Base-by-base conservation (phyloP, 2,113 vertebrate species). In the Hippocampus guttulatus region DNA sequence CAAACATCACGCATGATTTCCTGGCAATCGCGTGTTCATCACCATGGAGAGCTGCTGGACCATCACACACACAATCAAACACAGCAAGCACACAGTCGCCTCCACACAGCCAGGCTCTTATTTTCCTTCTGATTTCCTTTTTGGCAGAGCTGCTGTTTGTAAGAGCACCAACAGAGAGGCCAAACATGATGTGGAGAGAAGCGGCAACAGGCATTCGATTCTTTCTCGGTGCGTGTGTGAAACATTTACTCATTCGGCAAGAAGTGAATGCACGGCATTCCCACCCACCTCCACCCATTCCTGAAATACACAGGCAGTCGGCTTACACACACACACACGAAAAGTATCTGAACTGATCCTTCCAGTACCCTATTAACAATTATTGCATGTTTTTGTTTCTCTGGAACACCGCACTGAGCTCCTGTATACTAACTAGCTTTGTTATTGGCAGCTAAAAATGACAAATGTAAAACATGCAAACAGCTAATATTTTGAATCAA, bases 1-100 rank as follows among this genome's bases (percentile, higher is more conserved):
- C 5, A 45, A 75, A 70, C 76, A 79, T 76, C 68, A 80, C 20
- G 70, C 78, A 75, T 75, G 79, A 79, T 79, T 88, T 89, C 68
- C 78, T 83, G 82, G 74, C 79, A 79, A 75, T 81, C 83, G 82
- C 60, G 58, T 75, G 69, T 79, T 84, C 80, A 85, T 88, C 79
- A 80, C 75, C 71, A 63, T 64, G 76, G 70, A 88, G 81, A 90
- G 81, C 88, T 90, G 89, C 66, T 90, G 87, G 90, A 91, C 91
- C 91, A 90, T 92, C 89, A 91, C 78, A 80, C 69, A 76, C 76
- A 81, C 78, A 88, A 86, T 90, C 86, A 85, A 41, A 71, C 69
- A 72, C 67, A 70, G 67, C 62, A 75, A 71, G 74, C 64, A 51
- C 68, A 66, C 74, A 78, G 64, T 77, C 64, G 15, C 55, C 75